These are phyloP conservation scores for Drosophila eohydei DNA, from an alignment of 2,888 invertebrate genomes.

Conservation along the genomic window DNA sequence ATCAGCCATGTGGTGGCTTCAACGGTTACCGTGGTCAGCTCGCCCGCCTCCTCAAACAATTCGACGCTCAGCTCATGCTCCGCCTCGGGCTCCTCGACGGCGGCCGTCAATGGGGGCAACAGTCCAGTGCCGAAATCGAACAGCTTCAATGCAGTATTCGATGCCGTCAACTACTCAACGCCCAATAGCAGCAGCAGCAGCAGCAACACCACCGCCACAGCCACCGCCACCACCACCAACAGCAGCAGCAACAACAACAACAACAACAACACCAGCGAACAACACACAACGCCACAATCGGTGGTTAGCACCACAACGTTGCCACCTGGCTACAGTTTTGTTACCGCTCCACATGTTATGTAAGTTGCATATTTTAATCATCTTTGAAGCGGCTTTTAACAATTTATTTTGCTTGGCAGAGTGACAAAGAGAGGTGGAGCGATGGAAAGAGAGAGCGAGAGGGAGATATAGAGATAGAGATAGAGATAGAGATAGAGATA, in stretches of 20 bases:
- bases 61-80: slow-evolving; percentile 70
- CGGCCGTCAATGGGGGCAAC: slow-evolving; percentile 81
- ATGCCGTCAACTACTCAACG: slow-evolving; percentile 61
- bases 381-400: no score
- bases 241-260: slow-evolving; percentile 24
- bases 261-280: slow-evolving; percentile 34
- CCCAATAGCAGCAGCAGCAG: slow-evolving; percentile 22
- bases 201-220: slow-evolving; percentile 13
- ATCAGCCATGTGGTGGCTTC: slow-evolving; percentile 63
- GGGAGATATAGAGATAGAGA: background rate
- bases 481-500: no score
- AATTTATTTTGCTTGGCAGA: no score
- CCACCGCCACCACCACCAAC: background rate
- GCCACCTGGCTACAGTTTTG: slow-evolving; percentile 64
- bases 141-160: slow-evolving; percentile 58
- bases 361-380: slow-evolving; percentile 39
- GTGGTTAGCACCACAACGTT: slow-evolving; percentile 50
- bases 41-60: slow-evolving; percentile 82
- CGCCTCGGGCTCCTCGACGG: slow-evolving; percentile 75
- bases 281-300: slow-evolving; percentile 34
- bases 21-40: slow-evolving; percentile 82
- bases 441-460: background rate
- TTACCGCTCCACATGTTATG: slow-evolving; percentile 66
- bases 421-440: background rate
- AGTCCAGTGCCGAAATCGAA: slow-evolving; percentile 74